phyloP scores from a whole-genome alignment of 2,888 invertebrate species.

The Cactoblastis cactorum region DNA sequence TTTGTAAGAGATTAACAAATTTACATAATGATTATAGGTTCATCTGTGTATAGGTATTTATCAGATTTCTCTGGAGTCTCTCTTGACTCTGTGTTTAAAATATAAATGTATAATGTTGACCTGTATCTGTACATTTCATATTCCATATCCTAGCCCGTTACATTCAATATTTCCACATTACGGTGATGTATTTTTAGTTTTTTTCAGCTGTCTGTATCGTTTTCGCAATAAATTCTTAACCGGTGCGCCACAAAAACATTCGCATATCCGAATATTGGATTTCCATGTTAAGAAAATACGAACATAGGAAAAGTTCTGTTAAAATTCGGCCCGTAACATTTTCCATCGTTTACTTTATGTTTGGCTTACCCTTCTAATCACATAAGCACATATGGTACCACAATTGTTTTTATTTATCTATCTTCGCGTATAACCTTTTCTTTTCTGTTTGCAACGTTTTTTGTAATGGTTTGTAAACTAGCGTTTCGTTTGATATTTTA shows the following conservation, averaged over 20 bases:
- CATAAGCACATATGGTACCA: constrained; percentile 3
- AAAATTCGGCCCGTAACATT: constrained; percentile 17
- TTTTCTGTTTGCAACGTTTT: background rate
- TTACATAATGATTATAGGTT: no score
- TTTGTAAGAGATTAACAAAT: no score
- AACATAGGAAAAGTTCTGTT: constrained; percentile 8
- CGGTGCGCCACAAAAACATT: constrained; percentile 18
- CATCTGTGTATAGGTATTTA: no score
- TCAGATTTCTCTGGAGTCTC: no score
- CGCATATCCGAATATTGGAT: constrained; percentile 18
- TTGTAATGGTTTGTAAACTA: constrained; percentile 8
- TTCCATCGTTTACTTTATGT: constrained; percentile 15
- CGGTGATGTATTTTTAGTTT: constrained; percentile 9
- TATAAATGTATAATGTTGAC: background rate
- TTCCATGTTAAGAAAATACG: constrained; percentile 19
- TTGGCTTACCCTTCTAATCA: constrained; percentile 14
- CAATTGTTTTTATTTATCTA: constrained; percentile 12
- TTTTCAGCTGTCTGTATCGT: constrained; percentile 15
- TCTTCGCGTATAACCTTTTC: background rate
- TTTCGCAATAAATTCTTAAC: constrained; percentile 21
- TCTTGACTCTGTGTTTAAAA: no score
- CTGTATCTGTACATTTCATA: no score
- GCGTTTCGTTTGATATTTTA: background rate
- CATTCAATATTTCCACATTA: constrained; percentile 3
- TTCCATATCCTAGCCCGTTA: background rate